Evolutionary conservation across 2,113 vertebrate species (phyloP), one percentile per base, ranked within the genome.

Genomic region (Pica pica): DNA sequence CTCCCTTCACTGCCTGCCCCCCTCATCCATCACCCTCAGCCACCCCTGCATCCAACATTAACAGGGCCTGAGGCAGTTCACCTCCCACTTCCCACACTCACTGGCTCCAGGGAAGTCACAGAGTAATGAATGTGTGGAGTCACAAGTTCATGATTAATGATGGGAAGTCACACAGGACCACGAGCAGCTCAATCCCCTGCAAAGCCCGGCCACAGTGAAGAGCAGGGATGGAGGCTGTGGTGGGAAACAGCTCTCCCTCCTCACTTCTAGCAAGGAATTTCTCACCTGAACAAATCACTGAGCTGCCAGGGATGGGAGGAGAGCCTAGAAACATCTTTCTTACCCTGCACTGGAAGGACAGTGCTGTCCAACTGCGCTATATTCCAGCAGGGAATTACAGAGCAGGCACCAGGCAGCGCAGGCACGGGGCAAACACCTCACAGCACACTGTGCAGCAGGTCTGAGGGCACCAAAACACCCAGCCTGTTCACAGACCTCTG

Each of bases 311-410:
- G 21, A 46, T 2, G 12, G 23, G 18, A 84, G 49, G 14, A 60
- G 50, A 55, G 56, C 3, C 27, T 7, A 39, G 55, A 44, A 77
- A 69, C 57, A 31, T 12, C 71, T 31, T 52, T 57, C 24, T 86
- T n/a, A n/a, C 21, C 26, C 23, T 39, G 42, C n/a, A 6, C 74
- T 41, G 55, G 39, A 49, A 78, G 33, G 33, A 4, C 19, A 50
- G 46, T 1, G 4, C 8, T 23, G 30, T 7, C 37, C 11, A 1
- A 13, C 3, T 21, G 77, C 20, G 52, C 17, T 73, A 2, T 2
- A 2, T 44, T 56, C 47, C 69, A 61, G 63, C 55, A 11, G 27
- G 42, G 50, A 65, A 76, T 37, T 7, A 31, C 30, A 16, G 35
- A 28, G 56, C 47, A 30, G 59, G 16, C 33, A 28, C 52, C 47